Evolutionary conservation across 2,888 invertebrate genomes (phyloP), one percentile per base, ranked within the genome.

Genomic region (Volucella inflata): DNA sequence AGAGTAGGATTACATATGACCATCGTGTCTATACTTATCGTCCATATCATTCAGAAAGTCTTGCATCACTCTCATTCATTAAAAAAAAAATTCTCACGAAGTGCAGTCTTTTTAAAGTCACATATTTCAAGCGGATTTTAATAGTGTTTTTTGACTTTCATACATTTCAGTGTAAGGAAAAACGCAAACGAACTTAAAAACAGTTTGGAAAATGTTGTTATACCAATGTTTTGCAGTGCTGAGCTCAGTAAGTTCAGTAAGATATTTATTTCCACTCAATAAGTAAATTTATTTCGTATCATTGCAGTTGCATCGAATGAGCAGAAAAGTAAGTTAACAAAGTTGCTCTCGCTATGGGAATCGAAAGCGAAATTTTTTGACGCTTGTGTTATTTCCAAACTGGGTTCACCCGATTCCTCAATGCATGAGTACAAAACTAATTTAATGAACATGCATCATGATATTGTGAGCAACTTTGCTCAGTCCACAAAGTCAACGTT

Each of bases 171-270:
- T 94, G 97, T 98, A 91, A 95, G 99, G 91, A 99, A 99, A 94
- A 98, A 97, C 93, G 96, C 97, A 84, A 96, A 97, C 93, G 97
- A 97, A 91, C 94, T 99, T 92, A 97, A 98, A 93, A 96, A 96
- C 93, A 96, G 97, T 91, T 94, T 99, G 93, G 98, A 98, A 94
- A 95, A 95, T 91, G 98, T 98, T 90, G 98, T 99, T 89, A 97
- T 99, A 90, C 98, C 99, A 89, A 98, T 99, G 96, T 99, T 98
- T 94, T 98, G 98, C 93, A 97, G 97, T 92, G 96, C 98, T 88
- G 95, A 96, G 92, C 94, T 96, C 91, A 95, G 95, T 92, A 94
- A 93, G 93, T 88, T 64, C 8, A 59, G 30, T 30, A 30, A 30
- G 4, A 3, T 6, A 30, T 4, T 44, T 51, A 55, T 40, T 21